phyloP scores from a whole-genome alignment of 2,888 invertebrate genomes.

The Eristalis pertinax region DNA sequence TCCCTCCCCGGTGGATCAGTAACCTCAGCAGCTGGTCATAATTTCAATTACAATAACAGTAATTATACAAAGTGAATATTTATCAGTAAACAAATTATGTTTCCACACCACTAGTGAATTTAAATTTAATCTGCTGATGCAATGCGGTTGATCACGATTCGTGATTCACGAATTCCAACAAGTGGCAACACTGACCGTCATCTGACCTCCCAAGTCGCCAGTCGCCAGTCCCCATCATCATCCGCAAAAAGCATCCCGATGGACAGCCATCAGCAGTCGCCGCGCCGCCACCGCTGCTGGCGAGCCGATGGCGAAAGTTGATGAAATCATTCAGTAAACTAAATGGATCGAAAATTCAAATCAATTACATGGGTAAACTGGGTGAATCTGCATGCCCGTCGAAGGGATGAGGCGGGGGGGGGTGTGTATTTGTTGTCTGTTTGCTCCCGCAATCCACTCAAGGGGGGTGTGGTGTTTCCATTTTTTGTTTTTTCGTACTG shows the following conservation, averaged over 20 bases:
- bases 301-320: conserved; percentile 16
- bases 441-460: not conserved
- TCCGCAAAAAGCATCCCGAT: conserved; percentile 10
- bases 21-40: too few species aligned
- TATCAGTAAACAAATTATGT: too few species aligned
- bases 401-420: not conserved
- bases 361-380: conserved; percentile 80
- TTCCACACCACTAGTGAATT: too few species aligned
- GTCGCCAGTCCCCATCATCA: not conserved
- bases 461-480: not conserved
- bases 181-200: conserved; percentile 8
- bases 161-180: not conserved
- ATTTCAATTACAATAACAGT: too few species aligned
- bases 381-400: conserved; percentile 78
- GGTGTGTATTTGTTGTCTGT: not conserved
- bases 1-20: too few species aligned
- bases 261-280: conserved; percentile 6
- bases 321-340: conserved; percentile 62
- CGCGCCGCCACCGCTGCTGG: not conserved
- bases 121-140: too few species aligned
- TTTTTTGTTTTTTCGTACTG: not conserved
- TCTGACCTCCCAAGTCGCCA: not conserved
- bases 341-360: conserved; percentile 81
- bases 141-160: too few species aligned
- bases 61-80: too few species aligned